Evolutionary conservation across 2,888 invertebrate genomes (phyloP), one percentile per base, ranked within the genome.

Genomic region (Dynastes tityus): DNA sequence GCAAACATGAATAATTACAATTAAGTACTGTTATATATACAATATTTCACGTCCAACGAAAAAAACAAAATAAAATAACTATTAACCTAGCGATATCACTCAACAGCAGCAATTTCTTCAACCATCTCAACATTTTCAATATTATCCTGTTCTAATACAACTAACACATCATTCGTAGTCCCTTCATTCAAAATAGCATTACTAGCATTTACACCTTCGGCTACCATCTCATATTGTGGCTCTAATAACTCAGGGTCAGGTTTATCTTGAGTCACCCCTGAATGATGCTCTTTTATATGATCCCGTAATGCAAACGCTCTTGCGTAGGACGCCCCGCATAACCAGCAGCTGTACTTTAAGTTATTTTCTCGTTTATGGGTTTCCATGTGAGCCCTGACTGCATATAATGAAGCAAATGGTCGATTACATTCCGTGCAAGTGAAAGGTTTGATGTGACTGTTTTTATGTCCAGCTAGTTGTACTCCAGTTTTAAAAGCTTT

Each of bases 401-500:
- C 94, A 85, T 95, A 95, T 27, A 95, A 87, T 0, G 95, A 94
- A 2, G 95, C 93, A 85, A 95, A 95, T 0, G 95, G 95, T 75
- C 95, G 90, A 86, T 93, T 94, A 85, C 95, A 95, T 82, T 94
- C 92, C 8, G 92, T 92, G 83, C 95, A 95, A 1, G 92, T 91
- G 85, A 95, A 95, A 0, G 95, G 95, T 86, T 95, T 95, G 0
- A 93, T 95, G 83, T 95, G 95, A 8, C 94, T 94, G 85, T 95
- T 95, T 87, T 93, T 95, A 83, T 95, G 95, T 0, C 95, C 95
- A 1, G 94, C 93, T 0, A 95, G 88, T 84, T 95, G 95, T 0
- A 95, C 95, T 0, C 93, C 92, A 0, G 95, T 95, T 85, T 95
- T 95, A 88, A 95, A 95, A 0, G 94, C 92, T 85, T 95, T 95